These are phyloP conservation scores for Chaetodon trifascialis DNA, from an alignment of 2,113 vertebrate species.

Conservation along the genomic window DNA sequence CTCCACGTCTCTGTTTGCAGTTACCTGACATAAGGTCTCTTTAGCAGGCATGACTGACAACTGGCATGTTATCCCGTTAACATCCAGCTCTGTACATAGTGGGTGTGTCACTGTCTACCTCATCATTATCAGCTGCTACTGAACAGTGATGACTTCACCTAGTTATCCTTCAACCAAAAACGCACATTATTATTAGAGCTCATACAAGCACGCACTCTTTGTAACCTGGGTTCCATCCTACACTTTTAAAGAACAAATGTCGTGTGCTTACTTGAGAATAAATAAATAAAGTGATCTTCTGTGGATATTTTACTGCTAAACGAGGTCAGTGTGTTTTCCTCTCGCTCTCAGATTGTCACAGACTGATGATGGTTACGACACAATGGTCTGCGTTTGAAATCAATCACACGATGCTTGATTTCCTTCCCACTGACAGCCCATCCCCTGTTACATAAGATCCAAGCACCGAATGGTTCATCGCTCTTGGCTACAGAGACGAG, in stretches of 20 bases:
- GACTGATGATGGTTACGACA: conserved; percentile 41
- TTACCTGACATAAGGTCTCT: conserved; percentile 39
- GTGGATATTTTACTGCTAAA: conserved; percentile 70
- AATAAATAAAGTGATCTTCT: conserved; percentile 87
- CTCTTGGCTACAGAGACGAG: conserved; percentile 68
- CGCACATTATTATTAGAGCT: conserved; percentile 38
- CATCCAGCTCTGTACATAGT: conserved; percentile 77
- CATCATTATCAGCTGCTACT: conserved; percentile 83
- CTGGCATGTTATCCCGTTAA: conserved; percentile 55
- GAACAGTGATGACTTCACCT: conserved; percentile 80
- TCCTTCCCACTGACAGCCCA: conserved; percentile 64
- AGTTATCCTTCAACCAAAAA: conserved; percentile 82
- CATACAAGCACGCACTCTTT: conserved; percentile 67
- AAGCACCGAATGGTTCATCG: conserved; percentile 63
- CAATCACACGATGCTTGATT: conserved; percentile 68
- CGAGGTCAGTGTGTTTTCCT: conserved; percentile 68
- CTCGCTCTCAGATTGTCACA: conserved; percentile 29
- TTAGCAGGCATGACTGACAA: conserved; percentile 54
- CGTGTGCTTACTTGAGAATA: conserved; percentile 73
- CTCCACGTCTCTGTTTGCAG: conserved; percentile 50
- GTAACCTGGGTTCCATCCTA: conserved; percentile 60
- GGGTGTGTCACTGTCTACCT: conserved; percentile 86
- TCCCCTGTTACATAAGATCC: conserved; percentile 75
- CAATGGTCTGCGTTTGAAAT: conserved; percentile 56
- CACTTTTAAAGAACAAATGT: conserved; percentile 68